Evolutionary conservation across 2,113 vertebrate species (phyloP).

Genomic region (Tautogolabrus adspersus): DNA sequence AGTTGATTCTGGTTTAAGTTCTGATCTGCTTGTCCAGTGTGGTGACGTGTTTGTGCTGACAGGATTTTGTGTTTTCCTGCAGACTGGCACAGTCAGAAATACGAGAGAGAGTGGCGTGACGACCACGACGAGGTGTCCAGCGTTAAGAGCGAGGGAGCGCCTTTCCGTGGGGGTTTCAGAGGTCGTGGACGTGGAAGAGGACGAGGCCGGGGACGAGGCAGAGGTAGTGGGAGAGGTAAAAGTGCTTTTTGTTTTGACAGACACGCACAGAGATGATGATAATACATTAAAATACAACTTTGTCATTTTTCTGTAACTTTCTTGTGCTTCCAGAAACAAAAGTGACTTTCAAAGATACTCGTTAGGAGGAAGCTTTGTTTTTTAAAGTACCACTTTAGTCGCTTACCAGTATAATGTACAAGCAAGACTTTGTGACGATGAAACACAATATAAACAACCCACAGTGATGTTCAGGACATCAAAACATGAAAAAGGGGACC

Average conservation of each 20-base stretch:
- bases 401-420: too few species aligned
- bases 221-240: slow-evolving; percentile 87
- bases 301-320: too few species aligned
- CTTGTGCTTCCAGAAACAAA: background rate
- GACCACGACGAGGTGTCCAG: slow-evolving; percentile 96
- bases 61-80: slow-evolving; percentile 15
- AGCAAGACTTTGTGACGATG: background rate
- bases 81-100: slow-evolving; percentile 96
- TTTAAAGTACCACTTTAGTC: background rate
- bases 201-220: slow-evolving; percentile 90
- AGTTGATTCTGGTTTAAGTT: too few species aligned
- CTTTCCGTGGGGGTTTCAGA: slow-evolving; percentile 91
- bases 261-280: background rate
- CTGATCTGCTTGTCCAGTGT: background rate
- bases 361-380: background rate
- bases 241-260: background rate
- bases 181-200: slow-evolving; percentile 93
- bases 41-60: background rate
- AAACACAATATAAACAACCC: background rate
- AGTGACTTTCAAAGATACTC: background rate
- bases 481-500: too few species aligned
- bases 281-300: too few species aligned
- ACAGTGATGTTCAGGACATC: too few species aligned
- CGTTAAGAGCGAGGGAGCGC: slow-evolving; percentile 96
- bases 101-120: slow-evolving; percentile 93